phyloP scores from a whole-genome alignment of 1,140 invertebrate species.

The Melanaphis sacchari region DNA sequence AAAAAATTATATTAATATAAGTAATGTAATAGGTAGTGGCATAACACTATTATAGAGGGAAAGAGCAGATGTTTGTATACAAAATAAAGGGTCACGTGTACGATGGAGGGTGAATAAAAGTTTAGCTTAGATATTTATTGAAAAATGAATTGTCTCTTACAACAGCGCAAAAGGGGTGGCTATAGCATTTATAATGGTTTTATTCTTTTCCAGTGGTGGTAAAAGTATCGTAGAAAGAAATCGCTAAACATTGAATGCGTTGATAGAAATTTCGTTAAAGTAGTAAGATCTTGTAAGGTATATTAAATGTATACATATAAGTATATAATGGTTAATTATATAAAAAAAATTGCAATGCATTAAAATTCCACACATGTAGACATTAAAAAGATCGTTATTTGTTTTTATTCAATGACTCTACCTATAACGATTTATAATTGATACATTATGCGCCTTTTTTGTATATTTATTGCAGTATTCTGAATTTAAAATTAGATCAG shows the following conservation, averaged over 20 bases:
- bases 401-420: neutral
- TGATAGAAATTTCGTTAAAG: neutral
- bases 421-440: neutral
- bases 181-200: neutral
- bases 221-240: neutral
- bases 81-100: conserved; percentile 37
- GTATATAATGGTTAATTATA: neutral
- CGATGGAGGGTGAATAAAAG: neutral
- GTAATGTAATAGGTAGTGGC: conserved; percentile 15
- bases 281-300: neutral
- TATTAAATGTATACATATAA: neutral
- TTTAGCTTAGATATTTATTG: conserved; percentile 35
- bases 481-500: neutral
- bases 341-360: neutral
- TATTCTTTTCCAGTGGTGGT: neutral
- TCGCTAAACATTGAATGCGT: neutral
- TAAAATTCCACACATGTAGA: neutral
- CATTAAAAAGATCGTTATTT: neutral
- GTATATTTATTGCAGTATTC: neutral
- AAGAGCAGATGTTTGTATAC: conserved; percentile 40
- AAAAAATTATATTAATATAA: conserved; percentile 39
- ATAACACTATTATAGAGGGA: neutral
- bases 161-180: neutral
- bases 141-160: neutral
- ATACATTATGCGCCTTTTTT: neutral